These are phyloP conservation scores for Lophura nycthemera DNA, from an alignment of 2,113 vertebrate species.

Conservation along the genomic window DNA sequence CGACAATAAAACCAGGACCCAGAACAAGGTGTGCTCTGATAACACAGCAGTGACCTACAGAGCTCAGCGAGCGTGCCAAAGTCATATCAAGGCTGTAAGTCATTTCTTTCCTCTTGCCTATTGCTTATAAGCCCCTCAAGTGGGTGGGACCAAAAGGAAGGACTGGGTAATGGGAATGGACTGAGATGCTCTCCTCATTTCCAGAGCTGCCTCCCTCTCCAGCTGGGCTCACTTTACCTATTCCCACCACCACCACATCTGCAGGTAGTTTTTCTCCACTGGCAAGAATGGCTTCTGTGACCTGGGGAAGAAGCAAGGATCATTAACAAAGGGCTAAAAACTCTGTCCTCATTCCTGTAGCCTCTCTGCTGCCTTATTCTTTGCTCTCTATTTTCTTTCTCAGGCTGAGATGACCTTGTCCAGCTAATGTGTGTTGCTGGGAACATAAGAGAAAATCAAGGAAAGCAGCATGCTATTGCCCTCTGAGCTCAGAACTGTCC, in stretches of 20 bases:
- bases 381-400: not conserved
- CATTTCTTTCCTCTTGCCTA: not conserved
- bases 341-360: conserved; percentile 23
- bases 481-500: not conserved
- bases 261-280: conserved; percentile 78
- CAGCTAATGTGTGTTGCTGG: not conserved
- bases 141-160: not conserved
- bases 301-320: conserved; percentile 69
- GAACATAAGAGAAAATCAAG: not conserved
- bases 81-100: rapidly evolving
- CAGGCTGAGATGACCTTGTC: conserved; percentile 39
- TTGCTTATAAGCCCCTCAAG: not conserved
- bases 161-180: not conserved
- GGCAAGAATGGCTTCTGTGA: conserved; percentile 79
- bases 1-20: not conserved
- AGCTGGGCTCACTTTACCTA: conserved; percentile 70
- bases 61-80: not conserved
- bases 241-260: conserved; percentile 85
- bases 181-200: not conserved
- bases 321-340: not conserved
- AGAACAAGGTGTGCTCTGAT: not conserved
- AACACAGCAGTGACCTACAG: not conserved
- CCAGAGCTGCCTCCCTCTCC: not conserved
- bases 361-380: conserved; percentile 45
- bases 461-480: not conserved